A percentile compares a stretch with the other conserved stretches of the same genome.
Conservation (phyloP, 2,797 vertebrate genomes). For the Tangara arthus region DNA sequence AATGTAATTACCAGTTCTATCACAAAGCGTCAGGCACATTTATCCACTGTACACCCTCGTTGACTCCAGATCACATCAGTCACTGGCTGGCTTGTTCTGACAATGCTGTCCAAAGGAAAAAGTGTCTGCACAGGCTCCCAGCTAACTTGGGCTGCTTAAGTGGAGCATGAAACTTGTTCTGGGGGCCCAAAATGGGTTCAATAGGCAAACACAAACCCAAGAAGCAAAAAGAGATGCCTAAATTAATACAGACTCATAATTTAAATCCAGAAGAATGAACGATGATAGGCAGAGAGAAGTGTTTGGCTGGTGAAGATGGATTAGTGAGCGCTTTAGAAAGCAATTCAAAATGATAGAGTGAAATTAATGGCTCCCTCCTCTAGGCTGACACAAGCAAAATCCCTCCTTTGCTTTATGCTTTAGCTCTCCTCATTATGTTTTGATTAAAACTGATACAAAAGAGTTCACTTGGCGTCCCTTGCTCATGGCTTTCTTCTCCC, state of each 20-base stretch:
- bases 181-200: neutral
- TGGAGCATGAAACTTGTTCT: neutral
- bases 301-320: slow-evolving; percentile 35
- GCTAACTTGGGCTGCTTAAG: neutral
- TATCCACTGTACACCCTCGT: slow-evolving; percentile 72
- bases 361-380: slow-evolving; percentile 34
- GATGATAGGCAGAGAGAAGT: neutral
- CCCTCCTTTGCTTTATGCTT: neutral
- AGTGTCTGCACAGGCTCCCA: neutral
- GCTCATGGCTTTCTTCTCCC: neutral
- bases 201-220: neutral
- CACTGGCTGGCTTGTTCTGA: slow-evolving; percentile 46
- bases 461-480: neutral
- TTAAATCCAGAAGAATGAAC: neutral
- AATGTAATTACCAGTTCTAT: slow-evolving; percentile 79
- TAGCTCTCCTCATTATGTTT: slow-evolving; percentile 11
- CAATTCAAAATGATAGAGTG: slow-evolving; percentile 32
- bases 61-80: slow-evolving; percentile 63
- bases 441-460: slow-evolving; percentile 35
- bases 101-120: slow-evolving; percentile 27
- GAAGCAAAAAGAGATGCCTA: neutral
- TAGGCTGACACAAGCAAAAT: slow-evolving; percentile 54
- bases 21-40: slow-evolving; percentile 71
- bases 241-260: neutral
- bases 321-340: slow-evolving; percentile 25